Conservation (phyloP, 2,797 vertebrate species). For the Taeniopygia guttata region DNA sequence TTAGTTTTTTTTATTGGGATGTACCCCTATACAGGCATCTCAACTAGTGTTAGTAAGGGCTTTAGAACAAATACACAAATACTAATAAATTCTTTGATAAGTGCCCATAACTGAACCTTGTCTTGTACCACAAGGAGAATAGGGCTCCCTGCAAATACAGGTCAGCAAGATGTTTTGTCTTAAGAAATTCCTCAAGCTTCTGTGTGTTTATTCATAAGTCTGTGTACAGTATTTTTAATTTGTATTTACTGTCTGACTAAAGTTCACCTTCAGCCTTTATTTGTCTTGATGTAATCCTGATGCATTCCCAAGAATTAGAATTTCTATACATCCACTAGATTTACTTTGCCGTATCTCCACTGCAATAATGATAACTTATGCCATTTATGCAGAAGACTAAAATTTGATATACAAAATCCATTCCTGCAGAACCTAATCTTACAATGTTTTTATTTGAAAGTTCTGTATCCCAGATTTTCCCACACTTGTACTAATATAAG, state of each 20-base stretch:
- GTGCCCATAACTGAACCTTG: fast-evolving
- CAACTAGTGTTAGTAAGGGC: neutral
- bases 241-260: neutral
- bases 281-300: neutral
- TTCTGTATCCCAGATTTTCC: neutral
- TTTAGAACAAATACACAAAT: neutral
- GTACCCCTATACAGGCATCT: neutral
- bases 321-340: neutral
- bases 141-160: neutral
- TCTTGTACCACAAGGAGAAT: neutral
- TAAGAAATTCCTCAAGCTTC: neutral
- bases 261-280: neutral
- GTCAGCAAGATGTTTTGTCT: neutral
- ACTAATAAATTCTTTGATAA: neutral
- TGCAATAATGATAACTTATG: neutral
- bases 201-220: neutral
- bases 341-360: neutral
- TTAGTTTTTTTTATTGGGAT: neutral
- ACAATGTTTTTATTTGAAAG: neutral
- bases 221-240: neutral
- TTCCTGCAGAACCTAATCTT: neutral
- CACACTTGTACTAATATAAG: fast-evolving
- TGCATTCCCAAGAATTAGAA: neutral
- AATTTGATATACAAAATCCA: neutral
- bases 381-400: neutral